Evolutionary conservation across 2,888 invertebrate species (phyloP), one percentile per base, ranked within the genome.

Genomic region (Quadroppia sp.): DNA sequence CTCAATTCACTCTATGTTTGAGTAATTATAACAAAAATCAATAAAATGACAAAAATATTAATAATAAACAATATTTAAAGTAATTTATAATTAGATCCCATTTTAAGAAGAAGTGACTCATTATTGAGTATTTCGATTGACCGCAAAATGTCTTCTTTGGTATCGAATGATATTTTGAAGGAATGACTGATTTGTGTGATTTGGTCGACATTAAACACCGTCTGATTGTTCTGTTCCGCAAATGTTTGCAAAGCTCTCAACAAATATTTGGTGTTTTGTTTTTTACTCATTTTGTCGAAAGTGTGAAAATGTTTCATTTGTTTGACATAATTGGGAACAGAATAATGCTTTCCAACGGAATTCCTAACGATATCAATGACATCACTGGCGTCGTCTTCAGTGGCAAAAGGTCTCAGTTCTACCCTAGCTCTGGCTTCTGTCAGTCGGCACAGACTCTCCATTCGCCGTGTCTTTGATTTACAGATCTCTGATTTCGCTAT

Each of bases 401-500:
- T 91, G 0, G 90, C 93, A 80, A 88, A 88, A 82, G 90, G 89
- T 76, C 94, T 85, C 76, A 97, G 84, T 82, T 96, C 95, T 0
- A 90, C 83, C 80, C 93, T 89, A 0, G 96, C 95, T 81, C 95
- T 86, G 20, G 96, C 94, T 80, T 83, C 83, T 0, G 94, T 90
- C 20, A 96, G 84, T 79, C 94, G 84, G 75, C 94, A 89, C 76
- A 96, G 86, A 0, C 93, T 94, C 83, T 94, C 92, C 13, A 96
- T 84, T 81, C 96, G 95, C 64, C 96, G 85, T 0, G 89, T 89
- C 0, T 94, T 95, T 87, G 85, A 76, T 88, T 88, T 17, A 85
- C 85, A 4, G 85, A 85, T 79, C 89, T 87, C 79, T 89, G 88
- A 32, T 80, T 87, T 73, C 86, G 85, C 7, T 94, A 85, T 48